Percentiles rank a stretch among this genome's conserved stretches.
Evolutionary conservation across 1,140 invertebrate species (phyloP).

Genomic region (Triops cancriformis): DNA sequence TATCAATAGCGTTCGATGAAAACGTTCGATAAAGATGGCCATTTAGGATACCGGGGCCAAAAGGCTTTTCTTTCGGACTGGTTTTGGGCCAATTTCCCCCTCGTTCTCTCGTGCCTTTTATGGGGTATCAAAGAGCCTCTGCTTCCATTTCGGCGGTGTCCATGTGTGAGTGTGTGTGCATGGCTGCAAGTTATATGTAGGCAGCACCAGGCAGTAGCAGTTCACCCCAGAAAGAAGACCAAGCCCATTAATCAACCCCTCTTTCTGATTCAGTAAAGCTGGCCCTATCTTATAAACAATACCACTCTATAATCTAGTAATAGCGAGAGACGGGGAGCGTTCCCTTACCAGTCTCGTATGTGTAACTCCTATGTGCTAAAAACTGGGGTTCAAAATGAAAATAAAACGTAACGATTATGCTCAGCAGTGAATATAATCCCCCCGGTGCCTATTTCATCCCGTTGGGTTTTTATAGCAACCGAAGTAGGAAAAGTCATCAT

Average conservation of each 20-base stretch:
- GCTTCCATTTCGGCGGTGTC: neutral
- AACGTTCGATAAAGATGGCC: neutral
- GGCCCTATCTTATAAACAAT: neutral
- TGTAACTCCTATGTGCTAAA: no score
- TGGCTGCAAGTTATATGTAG: neutral
- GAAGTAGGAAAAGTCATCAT: neutral
- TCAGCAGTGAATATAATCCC: neutral
- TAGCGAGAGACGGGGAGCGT: neutral
- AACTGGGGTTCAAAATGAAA: neutral
- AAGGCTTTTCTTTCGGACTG: neutral
- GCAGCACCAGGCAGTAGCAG: neutral
- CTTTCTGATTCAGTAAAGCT: neutral
- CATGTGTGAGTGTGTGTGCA: neutral
- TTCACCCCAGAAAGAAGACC: neutral
- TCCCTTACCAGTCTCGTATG: neutral
- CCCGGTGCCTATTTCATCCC: neutral
- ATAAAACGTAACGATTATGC: neutral
- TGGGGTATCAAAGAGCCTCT: neutral
- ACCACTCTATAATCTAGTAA: neutral
- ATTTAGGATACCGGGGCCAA: neutral
- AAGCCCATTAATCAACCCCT: neutral
- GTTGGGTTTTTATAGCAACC: neutral
- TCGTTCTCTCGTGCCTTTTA: neutral
- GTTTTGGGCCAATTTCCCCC: neutral
- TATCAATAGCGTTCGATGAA: constrained; percentile 5